Conservation (phyloP, 2,797 vertebrate species). For the Enteromius thamalakanensis region DNA sequence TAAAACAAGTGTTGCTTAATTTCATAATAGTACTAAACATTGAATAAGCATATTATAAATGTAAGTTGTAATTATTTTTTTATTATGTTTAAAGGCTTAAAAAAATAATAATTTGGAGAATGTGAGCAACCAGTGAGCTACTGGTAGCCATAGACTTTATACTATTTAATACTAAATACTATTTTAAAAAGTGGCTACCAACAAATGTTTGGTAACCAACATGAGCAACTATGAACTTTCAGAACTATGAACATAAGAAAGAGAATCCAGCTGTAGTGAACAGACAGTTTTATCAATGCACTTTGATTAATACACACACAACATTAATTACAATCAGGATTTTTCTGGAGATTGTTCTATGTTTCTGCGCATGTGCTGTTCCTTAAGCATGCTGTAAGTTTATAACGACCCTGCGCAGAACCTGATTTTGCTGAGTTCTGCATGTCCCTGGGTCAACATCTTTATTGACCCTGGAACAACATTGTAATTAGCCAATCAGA, state of each 20-base stretch:
- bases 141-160: not conserved
- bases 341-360: not conserved
- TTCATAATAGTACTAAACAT: not conserved
- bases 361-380: not conserved
- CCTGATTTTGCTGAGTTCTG: no score
- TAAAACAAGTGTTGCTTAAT: not conserved
- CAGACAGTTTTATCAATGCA: not conserved
- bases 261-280: not conserved
- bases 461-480: no score
- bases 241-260: not conserved
- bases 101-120: not conserved
- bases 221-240: not conserved
- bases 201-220: not conserved
- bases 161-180: not conserved
- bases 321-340: not conserved
- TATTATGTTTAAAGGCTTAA: not conserved
- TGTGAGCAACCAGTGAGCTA: not conserved
- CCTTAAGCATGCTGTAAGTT: not conserved
- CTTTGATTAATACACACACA: not conserved
- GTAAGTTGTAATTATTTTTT: not conserved
- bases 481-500: no score
- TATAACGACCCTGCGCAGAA: not conserved
- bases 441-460: no score
- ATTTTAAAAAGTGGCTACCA: not conserved
- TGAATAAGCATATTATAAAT: not conserved